Evolutionary conservation across 2,888 invertebrate species (phyloP).

Genomic region (Crocallis elinguaria): DNA sequence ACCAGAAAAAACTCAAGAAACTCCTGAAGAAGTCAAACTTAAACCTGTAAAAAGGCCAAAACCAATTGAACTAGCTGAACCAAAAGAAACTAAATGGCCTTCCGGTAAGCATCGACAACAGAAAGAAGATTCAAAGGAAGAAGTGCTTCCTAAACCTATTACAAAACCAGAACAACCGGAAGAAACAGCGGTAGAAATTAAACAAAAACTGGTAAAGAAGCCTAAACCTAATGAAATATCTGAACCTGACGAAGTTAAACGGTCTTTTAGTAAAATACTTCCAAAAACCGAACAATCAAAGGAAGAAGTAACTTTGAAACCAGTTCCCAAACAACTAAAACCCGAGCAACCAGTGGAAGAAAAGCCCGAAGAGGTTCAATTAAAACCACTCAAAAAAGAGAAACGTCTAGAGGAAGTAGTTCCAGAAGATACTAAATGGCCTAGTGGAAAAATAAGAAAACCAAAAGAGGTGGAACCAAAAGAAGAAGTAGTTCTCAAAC

Average conservation of each 20-base stretch:
- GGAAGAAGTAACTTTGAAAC: conserved; percentile 52
- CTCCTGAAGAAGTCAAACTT: conserved; percentile 52
- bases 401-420: conserved; percentile 45
- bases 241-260: conserved; percentile 59
- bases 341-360: conserved; percentile 63
- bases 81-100: conserved; percentile 46
- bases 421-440: conserved; percentile 50
- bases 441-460: conserved; percentile 48
- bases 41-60: conserved; percentile 48
- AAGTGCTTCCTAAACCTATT: conserved; percentile 51
- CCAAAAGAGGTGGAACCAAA: conserved; percentile 63
- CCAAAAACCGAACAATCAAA: conserved; percentile 45
- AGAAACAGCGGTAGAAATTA: conserved; percentile 66
- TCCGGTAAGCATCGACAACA: conserved; percentile 53
- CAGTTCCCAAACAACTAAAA: conserved; percentile 51
- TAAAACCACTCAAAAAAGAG: conserved; percentile 34
- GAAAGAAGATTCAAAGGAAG: conserved; percentile 46
- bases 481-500: conserved; percentile 71
- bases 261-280: conserved; percentile 37
- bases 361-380: conserved; percentile 46
- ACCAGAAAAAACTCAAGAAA: conserved; percentile 50
- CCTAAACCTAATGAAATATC: conserved; percentile 44
- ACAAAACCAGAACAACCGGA: conserved; percentile 50
- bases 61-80: conserved; percentile 49
- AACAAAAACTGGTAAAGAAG: conserved; percentile 44